These are phyloP conservation scores for Malurus alboscapulatus DNA, from an alignment of 2,113 vertebrate species.

Conservation along the genomic window DNA sequence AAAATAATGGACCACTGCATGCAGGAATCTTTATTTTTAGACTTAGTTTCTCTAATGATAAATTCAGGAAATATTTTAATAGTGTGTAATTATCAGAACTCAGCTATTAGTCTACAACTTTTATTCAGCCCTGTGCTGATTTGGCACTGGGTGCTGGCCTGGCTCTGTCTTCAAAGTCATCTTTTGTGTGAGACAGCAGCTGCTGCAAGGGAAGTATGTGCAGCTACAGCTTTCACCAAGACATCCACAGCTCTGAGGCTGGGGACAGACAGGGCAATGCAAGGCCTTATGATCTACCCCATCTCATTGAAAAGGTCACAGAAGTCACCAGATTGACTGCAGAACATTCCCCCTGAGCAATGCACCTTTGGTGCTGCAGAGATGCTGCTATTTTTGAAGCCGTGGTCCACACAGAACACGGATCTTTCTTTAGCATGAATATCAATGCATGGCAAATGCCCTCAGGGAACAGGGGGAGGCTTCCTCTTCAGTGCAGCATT, in stretches of 20 bases:
- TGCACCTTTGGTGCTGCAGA: constrained; percentile 13
- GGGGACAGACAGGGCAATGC: background rate
- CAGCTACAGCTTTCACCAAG: constrained; percentile 21
- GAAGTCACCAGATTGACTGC: constrained; percentile 26
- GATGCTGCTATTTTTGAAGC: constrained; percentile 19
- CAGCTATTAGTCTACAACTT: background rate
- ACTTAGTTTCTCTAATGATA: background rate
- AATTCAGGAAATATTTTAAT: constrained; percentile 9
- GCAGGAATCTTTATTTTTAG: background rate
- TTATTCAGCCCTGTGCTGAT: background rate
- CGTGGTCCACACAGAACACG: background rate
- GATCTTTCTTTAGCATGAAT: constrained; percentile 33
- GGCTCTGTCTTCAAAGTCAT: constrained; percentile 18
- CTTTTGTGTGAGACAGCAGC: constrained; percentile 11
- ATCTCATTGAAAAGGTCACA: background rate
- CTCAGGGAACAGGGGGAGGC: background rate
- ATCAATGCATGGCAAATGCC: constrained; percentile 7
- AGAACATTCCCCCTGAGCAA: constrained; percentile 22
- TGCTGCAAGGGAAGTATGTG: background rate
- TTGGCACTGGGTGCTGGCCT: background rate
- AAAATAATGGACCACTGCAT: background rate
- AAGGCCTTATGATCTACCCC: constrained; percentile 1
- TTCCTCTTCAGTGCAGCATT: background rate
- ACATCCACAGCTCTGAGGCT: background rate
- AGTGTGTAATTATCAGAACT: background rate